A percentile compares a stretch with the other conserved stretches of the same genome.
phyloP scores from a whole-genome alignment of 1,140 invertebrate genomes.

The Drosophila pectinifera region DNA sequence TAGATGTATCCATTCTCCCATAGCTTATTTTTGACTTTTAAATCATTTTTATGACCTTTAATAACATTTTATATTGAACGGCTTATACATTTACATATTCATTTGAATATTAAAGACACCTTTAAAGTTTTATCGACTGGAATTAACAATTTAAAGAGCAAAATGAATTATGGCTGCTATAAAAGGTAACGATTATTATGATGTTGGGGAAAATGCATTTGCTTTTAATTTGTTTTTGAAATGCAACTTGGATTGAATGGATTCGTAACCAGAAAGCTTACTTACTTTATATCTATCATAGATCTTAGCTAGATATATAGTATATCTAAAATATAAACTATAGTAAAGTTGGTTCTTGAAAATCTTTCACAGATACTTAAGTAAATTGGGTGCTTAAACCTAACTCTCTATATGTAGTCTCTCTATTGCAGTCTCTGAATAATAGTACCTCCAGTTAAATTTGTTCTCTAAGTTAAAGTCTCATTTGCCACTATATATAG shows the following conservation, averaged over 20 bases:
- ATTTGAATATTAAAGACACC: too few relatives aligned
- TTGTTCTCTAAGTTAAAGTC: not conserved
- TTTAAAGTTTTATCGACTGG: not conserved
- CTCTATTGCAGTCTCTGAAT: not conserved
- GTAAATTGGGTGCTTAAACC: not conserved
- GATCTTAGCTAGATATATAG: not conserved
- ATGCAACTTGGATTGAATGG: too few relatives aligned
- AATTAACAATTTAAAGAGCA: not conserved
- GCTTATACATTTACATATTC: too few relatives aligned
- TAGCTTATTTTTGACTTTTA: too few relatives aligned
- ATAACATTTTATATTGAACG: not conserved
- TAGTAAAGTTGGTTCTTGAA: not conserved
- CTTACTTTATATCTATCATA: not conserved
- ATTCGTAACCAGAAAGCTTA: not conserved
- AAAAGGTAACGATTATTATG: not conserved
- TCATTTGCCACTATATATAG: slow-evolving; percentile 11
- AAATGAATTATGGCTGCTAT: not conserved
- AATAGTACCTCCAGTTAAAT: too few relatives aligned
- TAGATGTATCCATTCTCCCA: too few relatives aligned
- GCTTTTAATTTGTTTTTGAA: not conserved
- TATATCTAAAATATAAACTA: not conserved
- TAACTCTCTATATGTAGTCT: not conserved
- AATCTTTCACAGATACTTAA: not conserved
- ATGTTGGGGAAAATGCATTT: not conserved
- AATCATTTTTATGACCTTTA: not conserved